phyloP scores from a whole-genome alignment of 2,113 vertebrate genomes.

The Muscicapa adusta region DNA sequence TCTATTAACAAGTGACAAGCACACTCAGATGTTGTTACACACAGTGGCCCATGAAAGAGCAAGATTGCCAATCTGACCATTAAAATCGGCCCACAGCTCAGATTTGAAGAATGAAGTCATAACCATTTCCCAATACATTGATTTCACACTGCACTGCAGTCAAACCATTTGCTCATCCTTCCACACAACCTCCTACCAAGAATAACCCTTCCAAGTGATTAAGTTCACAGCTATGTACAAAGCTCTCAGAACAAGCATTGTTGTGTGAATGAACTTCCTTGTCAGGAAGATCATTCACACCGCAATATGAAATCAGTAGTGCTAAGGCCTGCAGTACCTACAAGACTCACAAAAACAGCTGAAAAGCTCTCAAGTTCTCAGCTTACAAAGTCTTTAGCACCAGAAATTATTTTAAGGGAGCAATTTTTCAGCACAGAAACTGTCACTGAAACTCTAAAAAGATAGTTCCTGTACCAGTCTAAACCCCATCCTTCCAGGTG shows the following conservation, averaged over 20 bases:
- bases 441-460: not conserved
- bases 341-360: not conserved
- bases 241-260: not conserved
- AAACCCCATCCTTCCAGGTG: not conserved
- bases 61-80: not conserved
- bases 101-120: not conserved
- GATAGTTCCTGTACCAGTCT: not conserved
- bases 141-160: not conserved
- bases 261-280: not conserved
- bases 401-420: not conserved
- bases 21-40: not conserved
- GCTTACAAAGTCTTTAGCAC: not conserved
- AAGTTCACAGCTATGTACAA: not conserved
- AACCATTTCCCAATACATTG: not conserved
- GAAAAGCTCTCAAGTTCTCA: not conserved
- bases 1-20: not conserved
- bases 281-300: not conserved
- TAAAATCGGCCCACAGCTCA: not conserved
- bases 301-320: not conserved
- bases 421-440: not conserved
- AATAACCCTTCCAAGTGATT: not conserved
- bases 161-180: not conserved
- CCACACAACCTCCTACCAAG: not conserved
- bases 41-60: not conserved
- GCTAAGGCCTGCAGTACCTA: not conserved